phyloP scores from a whole-genome alignment of 2,888 invertebrate species.

The Scaptomyza caliginosa region DNA sequence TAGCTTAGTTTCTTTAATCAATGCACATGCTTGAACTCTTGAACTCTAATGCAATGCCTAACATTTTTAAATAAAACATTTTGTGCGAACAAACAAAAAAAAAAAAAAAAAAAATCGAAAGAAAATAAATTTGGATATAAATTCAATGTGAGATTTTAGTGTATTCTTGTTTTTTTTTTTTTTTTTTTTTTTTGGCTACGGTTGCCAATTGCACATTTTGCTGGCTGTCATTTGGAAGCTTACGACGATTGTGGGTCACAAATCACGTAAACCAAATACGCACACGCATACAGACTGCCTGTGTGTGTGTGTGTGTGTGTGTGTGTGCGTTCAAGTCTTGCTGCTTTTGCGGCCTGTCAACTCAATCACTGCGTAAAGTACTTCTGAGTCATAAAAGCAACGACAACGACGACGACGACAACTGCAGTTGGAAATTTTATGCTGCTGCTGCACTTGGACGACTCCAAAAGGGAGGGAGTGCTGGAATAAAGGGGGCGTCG shows the following conservation, averaged over 20 bases:
- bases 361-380: constrained; percentile 58
- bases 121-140: not conserved
- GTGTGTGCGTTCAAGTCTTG: constrained; percentile 13
- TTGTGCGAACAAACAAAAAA: too few species aligned
- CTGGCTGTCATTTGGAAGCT: constrained; percentile 16
- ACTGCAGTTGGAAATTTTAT: constrained; percentile 41
- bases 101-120: too few species aligned
- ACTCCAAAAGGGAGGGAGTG: not conserved
- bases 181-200: not conserved
- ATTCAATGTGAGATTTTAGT: constrained; percentile 5
- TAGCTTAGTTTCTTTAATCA: too few species aligned
- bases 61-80: not conserved
- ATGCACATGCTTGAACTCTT: too few species aligned
- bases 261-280: constrained; percentile 27
- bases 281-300: not conserved
- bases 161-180: too few species aligned
- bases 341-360: constrained; percentile 42
- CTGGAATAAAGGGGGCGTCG: too few species aligned
- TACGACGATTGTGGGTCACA: constrained; percentile 35
- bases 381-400: constrained; percentile 63
- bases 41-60: too few species aligned
- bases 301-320: not conserved
- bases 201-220: constrained; percentile 16
- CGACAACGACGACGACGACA: constrained; percentile 13
- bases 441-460: constrained; percentile 25